Evolutionary conservation across 2,797 vertebrate genomes (phyloP).

Genomic region (Lates japonicus): DNA sequence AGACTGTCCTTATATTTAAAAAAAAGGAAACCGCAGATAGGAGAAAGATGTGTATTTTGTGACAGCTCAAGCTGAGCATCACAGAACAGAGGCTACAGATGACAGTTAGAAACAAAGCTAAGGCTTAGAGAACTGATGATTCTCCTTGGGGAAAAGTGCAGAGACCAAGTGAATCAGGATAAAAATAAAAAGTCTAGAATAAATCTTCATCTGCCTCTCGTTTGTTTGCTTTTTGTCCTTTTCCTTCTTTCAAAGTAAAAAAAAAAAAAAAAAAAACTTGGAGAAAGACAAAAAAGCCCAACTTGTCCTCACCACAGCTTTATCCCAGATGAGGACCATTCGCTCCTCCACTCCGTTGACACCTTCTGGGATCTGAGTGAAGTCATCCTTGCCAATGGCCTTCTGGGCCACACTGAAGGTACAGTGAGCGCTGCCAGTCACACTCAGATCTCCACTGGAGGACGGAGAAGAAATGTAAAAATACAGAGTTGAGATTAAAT

Average conservation of each 20-base stretch:
- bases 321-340: slow-evolving; percentile 98
- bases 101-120: slow-evolving; percentile 8
- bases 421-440: slow-evolving; percentile 96
- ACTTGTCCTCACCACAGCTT: slow-evolving; percentile 92
- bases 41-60: slow-evolving; percentile 16
- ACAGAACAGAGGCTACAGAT: slow-evolving; percentile 7
- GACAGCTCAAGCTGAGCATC: neutral
- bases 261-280: neutral
- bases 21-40: slow-evolving; percentile 10
- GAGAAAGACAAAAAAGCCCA: neutral
- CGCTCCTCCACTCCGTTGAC: slow-evolving; percentile 97
- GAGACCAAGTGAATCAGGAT: neutral
- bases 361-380: slow-evolving; percentile 97
- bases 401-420: slow-evolving; percentile 99
- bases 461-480: neutral
- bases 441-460: slow-evolving; percentile 93
- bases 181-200: neutral
- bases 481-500: slow-evolving; percentile 7
- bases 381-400: slow-evolving; percentile 97
- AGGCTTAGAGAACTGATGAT: neutral
- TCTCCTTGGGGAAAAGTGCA: neutral
- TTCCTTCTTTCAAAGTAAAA: neutral
- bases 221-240: neutral
- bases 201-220: neutral
- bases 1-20: neutral